These are phyloP conservation scores for Corvus hawaiiensis DNA, from an alignment of 2,113 vertebrate genomes.

Conservation along the genomic window DNA sequence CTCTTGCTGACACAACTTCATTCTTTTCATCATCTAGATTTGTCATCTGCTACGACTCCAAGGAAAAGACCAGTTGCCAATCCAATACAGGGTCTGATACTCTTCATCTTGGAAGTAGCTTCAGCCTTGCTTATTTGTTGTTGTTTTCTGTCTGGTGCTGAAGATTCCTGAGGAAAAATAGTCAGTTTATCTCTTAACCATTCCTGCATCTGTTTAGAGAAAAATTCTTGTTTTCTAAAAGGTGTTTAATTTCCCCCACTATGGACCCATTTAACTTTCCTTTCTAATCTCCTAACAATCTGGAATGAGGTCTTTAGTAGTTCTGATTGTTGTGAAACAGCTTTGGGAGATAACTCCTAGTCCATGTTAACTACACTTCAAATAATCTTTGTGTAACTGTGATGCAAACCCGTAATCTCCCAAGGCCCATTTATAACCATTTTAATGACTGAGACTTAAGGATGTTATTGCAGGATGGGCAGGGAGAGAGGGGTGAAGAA, in stretches of 20 bases:
- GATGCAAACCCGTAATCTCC: constrained; percentile 54
- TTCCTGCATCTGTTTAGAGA: constrained; percentile 44
- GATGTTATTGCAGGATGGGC: constrained; percentile 48
- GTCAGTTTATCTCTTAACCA: background rate
- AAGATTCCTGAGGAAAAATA: constrained; percentile 30
- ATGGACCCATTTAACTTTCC: constrained; percentile 64
- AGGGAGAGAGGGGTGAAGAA: constrained; percentile 49
- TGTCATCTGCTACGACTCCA: background rate
- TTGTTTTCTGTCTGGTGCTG: background rate
- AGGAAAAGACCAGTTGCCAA: background rate
- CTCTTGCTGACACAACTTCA: background rate
- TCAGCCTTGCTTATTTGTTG: background rate
- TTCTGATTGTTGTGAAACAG: constrained; percentile 57
- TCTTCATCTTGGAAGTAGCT: background rate
- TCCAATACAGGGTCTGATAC: background rate
- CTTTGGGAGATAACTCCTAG: constrained; percentile 59
- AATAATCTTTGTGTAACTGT: constrained; percentile 55
- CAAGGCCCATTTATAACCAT: constrained; percentile 38
- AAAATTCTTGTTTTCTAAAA: constrained; percentile 59
- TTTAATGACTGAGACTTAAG: constrained; percentile 42
- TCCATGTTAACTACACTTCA: constrained; percentile 66
- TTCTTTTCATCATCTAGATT: background rate
- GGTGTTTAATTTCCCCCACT: constrained; percentile 47
- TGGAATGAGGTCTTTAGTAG: constrained; percentile 56
- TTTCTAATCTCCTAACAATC: constrained; percentile 56